phyloP scores from a whole-genome alignment of 23 tunicate genomes.

The Diplosoma virens region DNA sequence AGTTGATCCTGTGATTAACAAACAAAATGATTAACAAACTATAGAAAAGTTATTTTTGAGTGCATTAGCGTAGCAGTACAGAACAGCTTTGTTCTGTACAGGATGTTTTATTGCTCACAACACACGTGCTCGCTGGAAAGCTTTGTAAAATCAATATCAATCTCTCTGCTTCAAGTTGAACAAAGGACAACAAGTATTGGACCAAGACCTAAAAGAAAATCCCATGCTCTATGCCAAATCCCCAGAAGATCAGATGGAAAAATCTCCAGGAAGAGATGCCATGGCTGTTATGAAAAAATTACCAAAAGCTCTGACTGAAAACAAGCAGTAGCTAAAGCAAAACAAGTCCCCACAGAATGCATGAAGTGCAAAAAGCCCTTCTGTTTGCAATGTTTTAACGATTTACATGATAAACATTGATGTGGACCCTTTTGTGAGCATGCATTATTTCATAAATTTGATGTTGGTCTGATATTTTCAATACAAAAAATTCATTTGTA shows the following conservation, averaged over 20 bases:
- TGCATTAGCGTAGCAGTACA: conserved; percentile 12
- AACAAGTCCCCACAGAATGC: conserved; percentile 4
- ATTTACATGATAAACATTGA: too few relatives aligned
- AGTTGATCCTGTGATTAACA: too few relatives aligned
- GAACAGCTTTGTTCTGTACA: conserved; percentile 22
- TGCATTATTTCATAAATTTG: too few relatives aligned
- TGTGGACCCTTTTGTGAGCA: too few relatives aligned
- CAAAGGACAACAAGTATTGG: neutral
- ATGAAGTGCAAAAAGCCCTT: conserved; percentile 1
- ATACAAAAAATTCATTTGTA: too few relatives aligned
- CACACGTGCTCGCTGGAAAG: neutral
- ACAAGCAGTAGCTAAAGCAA: conserved; percentile 17
- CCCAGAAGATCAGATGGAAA: conserved; percentile 17
- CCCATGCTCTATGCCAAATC: conserved; percentile 7
- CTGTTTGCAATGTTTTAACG: conserved; percentile 12
- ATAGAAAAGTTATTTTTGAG: conserved; percentile 7
- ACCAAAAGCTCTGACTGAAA: conserved; percentile 1
- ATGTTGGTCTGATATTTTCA: too few relatives aligned
- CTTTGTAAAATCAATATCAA: conserved; percentile 14
- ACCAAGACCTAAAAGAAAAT: conserved; percentile 10
- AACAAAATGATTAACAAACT: too few relatives aligned
- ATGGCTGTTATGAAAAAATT: conserved; percentile 23
- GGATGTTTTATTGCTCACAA: neutral
- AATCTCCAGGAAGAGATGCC: conserved; percentile 13
- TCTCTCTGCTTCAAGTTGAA: conserved; percentile 17